These are phyloP conservation scores for Bombus haemorrhoidalis DNA, from an alignment of 1,140 invertebrate genomes.

Conservation along the genomic window DNA sequence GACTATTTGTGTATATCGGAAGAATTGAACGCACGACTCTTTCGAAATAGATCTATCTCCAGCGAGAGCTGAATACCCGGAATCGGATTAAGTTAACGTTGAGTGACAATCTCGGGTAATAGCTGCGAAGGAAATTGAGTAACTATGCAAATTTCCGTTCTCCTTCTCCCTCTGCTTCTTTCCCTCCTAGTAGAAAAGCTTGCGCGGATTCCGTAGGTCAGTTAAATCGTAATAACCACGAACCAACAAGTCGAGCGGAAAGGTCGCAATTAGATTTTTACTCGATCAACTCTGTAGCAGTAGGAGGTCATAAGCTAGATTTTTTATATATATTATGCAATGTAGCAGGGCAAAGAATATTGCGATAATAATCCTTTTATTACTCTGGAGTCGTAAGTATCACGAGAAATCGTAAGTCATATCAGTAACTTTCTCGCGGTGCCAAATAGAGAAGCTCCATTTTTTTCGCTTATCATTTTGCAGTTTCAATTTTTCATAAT, in stretches of 20 bases:
- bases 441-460: neutral
- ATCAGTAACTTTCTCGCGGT: neutral
- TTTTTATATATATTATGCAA: neutral
- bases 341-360: neutral
- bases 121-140: slow-evolving; percentile 39
- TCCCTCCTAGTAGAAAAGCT: neutral
- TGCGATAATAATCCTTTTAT: neutral
- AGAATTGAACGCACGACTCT: slow-evolving; percentile 21
- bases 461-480: neutral
- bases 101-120: slow-evolving; percentile 47
- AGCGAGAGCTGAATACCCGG: neutral
- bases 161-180: neutral
- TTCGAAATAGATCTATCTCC: neutral
- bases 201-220: neutral
- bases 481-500: neutral
- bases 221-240: slow-evolving; percentile 16
- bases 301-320: neutral
- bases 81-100: slow-evolving; percentile 40
- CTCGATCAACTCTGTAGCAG: neutral
- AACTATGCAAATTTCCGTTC: slow-evolving; percentile 40
- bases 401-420: neutral
- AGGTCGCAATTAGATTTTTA: neutral
- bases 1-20: slow-evolving; percentile 1
- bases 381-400: neutral
- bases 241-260: slow-evolving; percentile 6